phyloP scores from a whole-genome alignment of 2,888 invertebrate species.

The Macrophya annulata region DNA sequence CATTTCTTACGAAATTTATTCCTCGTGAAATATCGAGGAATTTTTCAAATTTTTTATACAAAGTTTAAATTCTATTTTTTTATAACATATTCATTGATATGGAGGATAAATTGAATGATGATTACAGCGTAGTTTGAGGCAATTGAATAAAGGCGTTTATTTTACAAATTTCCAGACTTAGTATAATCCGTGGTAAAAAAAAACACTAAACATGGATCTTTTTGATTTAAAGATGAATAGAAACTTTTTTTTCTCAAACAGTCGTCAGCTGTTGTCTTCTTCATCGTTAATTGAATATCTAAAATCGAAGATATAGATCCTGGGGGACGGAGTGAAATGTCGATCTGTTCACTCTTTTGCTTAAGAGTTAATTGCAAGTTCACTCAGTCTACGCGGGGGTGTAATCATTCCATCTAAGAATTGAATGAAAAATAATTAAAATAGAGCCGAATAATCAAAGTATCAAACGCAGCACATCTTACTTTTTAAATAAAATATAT shows the following conservation, averaged over 20 bases:
- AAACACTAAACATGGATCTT: not conserved
- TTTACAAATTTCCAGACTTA: not conserved
- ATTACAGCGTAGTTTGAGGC: not conserved
- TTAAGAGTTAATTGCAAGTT: not conserved
- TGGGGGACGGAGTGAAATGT: not conserved
- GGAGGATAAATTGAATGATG: not conserved
- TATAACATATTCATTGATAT: not conserved
- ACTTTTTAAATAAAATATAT: too few relatives aligned
- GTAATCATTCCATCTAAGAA: slow-evolving; percentile 56
- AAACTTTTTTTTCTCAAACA: not conserved
- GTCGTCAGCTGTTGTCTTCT: not conserved
- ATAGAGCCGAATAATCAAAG: slow-evolving; percentile 29
- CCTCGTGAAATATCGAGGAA: not conserved
- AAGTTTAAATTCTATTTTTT: too few relatives aligned
- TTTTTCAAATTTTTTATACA: not conserved
- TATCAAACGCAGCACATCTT: not conserved
- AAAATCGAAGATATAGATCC: not conserved
- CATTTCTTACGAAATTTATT: not conserved
- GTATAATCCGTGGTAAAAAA: not conserved
- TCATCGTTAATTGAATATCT: not conserved
- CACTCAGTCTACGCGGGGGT: not conserved
- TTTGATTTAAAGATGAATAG: not conserved
- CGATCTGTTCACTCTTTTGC: not conserved
- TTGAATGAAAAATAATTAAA: slow-evolving; percentile 15
- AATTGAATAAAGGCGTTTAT: not conserved